Evolutionary conservation across 2,888 invertebrate species (phyloP).

Genomic region (Patella pellucida): DNA sequence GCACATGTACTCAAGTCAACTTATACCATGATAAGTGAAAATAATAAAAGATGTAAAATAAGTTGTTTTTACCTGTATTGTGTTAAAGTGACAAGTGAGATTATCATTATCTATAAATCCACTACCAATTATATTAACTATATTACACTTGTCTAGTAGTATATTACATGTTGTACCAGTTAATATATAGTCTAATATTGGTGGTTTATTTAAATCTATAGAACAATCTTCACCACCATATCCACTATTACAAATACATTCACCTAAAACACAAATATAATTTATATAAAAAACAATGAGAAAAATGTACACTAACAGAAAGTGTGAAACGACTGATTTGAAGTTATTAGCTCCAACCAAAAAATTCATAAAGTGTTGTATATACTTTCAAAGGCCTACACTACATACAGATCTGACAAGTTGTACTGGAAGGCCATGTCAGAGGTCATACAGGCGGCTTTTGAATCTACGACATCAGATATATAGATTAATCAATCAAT

Average conservation of each 20-base stretch:
- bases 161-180: conserved; percentile 34
- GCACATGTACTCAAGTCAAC: too few relatives aligned
- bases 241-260: conserved; percentile 41
- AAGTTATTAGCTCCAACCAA: too few relatives aligned
- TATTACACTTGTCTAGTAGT: conserved; percentile 2
- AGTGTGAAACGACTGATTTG: not conserved
- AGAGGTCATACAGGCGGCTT: too few relatives aligned
- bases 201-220: conserved; percentile 35
- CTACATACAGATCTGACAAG: too few relatives aligned
- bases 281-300: not conserved
- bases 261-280: conserved; percentile 30
- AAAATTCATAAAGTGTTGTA: too few relatives aligned
- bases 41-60: too few relatives aligned
- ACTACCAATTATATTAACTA: conserved; percentile 26
- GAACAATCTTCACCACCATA: conserved; percentile 47
- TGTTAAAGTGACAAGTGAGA: conserved; percentile 32
- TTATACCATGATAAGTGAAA: too few relatives aligned
- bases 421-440: too few relatives aligned
- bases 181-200: conserved; percentile 33
- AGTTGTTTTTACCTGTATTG: conserved; percentile 7
- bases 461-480: too few relatives aligned
- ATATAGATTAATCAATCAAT: too few relatives aligned
- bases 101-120: conserved; percentile 30
- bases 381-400: too few relatives aligned
- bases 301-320: not conserved